A percentile compares a stretch with the other conserved stretches of the same genome.
These are phyloP conservation scores for Prolemur simus DNA, from an alignment of 2,113 vertebrate species.

Conservation along the genomic window DNA sequence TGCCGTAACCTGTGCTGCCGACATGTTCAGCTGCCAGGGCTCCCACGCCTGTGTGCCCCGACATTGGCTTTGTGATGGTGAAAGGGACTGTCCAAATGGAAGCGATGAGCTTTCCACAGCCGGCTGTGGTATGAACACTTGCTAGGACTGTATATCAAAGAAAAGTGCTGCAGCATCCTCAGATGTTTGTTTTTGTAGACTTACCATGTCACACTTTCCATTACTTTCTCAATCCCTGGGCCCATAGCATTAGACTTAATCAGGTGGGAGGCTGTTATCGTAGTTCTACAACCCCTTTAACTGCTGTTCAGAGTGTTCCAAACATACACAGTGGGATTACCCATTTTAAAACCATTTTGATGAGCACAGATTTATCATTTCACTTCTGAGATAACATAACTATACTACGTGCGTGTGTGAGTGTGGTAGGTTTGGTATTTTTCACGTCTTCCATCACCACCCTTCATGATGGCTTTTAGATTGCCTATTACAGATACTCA, in stretches of 20 bases:
- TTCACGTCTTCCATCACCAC: too few relatives aligned
- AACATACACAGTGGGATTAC: not conserved
- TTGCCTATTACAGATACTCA: not conserved
- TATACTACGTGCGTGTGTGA: not conserved
- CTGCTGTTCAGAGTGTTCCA: not conserved
- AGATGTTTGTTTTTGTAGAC: not conserved
- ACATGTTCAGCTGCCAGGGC: slow-evolving; percentile 94
- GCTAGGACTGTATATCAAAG: not conserved
- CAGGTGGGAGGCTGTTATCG: not conserved
- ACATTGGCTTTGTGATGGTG: slow-evolving; percentile 98
- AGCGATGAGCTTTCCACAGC: slow-evolving; percentile 96
- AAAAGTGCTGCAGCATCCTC: not conserved
- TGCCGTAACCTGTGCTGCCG: slow-evolving; percentile 92
- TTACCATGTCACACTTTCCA: not conserved
- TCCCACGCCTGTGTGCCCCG: slow-evolving; percentile 95
- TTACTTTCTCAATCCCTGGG: not conserved
- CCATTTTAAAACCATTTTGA: not conserved
- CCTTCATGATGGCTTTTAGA: not conserved
- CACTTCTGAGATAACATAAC: not conserved
- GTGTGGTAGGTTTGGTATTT: not conserved
- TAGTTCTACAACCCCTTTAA: not conserved
- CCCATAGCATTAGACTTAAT: not conserved
- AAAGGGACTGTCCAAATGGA: slow-evolving; percentile 96
- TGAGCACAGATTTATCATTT: not conserved
- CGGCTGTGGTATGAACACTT: slow-evolving; percentile 90